Conservation (phyloP, 2,888 invertebrate species). For the Acanthopleura granulata region DNA sequence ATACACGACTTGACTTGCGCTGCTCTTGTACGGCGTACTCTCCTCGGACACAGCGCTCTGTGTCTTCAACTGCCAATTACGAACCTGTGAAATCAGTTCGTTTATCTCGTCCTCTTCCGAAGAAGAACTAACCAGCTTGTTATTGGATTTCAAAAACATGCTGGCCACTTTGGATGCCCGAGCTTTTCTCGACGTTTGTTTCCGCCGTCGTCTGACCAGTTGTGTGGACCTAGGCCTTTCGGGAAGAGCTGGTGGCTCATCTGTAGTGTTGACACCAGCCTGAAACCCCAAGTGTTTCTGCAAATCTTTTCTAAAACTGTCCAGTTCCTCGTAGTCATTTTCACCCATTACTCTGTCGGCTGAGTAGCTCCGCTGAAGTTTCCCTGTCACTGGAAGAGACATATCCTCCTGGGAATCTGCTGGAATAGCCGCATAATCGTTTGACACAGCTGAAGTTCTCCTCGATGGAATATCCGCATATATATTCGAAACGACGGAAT, state of each 20-base stretch:
- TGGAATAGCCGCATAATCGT: neutral
- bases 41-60: neutral
- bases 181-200: neutral
- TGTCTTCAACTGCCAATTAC: neutral
- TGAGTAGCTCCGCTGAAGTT: neutral
- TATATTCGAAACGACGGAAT: neutral
- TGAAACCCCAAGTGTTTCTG: neutral
- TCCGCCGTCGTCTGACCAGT: neutral
- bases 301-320: constrained; percentile 17
- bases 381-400: neutral
- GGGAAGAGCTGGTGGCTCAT: constrained; percentile 1
- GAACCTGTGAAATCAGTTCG: neutral
- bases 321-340: constrained; percentile 17
- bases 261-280: neutral
- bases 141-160: neutral
- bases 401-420: neutral
- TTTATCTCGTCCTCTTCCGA: constrained; percentile 1
- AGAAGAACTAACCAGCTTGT: neutral
- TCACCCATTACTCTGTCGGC: neutral
- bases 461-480: neutral
- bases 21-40: neutral
- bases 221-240: neutral
- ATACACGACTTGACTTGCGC: neutral
- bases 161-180: neutral
- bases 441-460: neutral